phyloP scores from a whole-genome alignment of 2,888 invertebrate species.

The Lasioglossum lativentre region DNA sequence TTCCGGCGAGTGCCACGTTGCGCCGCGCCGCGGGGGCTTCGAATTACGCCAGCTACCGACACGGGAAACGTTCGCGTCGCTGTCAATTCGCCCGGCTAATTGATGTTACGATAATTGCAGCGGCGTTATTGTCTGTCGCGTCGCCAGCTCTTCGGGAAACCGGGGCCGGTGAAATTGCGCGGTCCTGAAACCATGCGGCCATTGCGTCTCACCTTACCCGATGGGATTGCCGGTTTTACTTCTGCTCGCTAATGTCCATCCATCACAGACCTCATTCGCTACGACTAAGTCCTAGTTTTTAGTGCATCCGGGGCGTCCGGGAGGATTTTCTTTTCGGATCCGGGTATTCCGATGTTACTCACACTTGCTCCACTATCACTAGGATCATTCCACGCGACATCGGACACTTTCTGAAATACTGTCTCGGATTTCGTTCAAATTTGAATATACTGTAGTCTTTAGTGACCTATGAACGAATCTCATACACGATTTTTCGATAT shows the following conservation, averaged over 20 bases:
- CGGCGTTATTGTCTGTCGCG: constrained; percentile 2
- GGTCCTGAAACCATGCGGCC: constrained; percentile 2
- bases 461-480: no score
- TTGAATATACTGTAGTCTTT: no score
- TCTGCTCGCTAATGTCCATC: neutral
- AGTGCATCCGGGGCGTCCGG: no score
- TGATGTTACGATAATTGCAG: constrained; percentile 34
- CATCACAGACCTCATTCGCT: no score
- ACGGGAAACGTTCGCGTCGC: constrained; percentile 3
- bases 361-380: no score
- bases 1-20: neutral
- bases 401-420: no score
- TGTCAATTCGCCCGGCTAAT: constrained; percentile 35
- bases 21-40: neutral
- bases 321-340: no score
- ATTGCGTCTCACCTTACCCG: neutral
- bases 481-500: no score
- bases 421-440: no score
- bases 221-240: constrained; percentile 1
- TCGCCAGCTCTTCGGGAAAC: constrained; percentile 1
- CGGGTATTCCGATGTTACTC: no score
- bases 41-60: constrained; percentile 19
- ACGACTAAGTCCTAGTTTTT: no score
- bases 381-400: no score
- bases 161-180: neutral